phyloP scores from a whole-genome alignment of 2,888 invertebrate species.

The Metalampra italica region DNA sequence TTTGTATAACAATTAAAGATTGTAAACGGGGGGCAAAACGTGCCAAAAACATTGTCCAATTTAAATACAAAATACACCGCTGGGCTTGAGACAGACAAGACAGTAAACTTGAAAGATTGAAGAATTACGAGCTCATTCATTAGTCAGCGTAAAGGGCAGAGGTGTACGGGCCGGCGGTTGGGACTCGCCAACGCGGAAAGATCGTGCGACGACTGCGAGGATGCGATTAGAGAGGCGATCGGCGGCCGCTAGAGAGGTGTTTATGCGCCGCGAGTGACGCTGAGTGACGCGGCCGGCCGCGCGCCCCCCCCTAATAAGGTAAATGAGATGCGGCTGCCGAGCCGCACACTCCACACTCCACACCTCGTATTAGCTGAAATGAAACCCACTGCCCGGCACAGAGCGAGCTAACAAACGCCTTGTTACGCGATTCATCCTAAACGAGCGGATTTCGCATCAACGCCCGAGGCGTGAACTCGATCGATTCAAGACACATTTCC shows the following conservation, averaged over 20 bases:
- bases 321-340: constrained; percentile 57
- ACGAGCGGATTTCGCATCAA: constrained; percentile 21
- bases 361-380: constrained; percentile 47
- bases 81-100: neutral
- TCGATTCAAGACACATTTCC: neutral
- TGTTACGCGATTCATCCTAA: constrained; percentile 54
- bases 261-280: constrained; percentile 56
- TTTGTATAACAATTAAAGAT: too few relatives aligned
- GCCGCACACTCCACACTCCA: constrained; percentile 16
- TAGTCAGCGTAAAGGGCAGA: constrained; percentile 21
- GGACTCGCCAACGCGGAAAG: constrained; percentile 13
- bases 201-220: constrained; percentile 20
- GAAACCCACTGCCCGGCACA: constrained; percentile 26
- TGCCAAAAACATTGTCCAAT: too few relatives aligned
- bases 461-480: constrained; percentile 2
- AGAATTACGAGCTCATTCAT: constrained; percentile 18
- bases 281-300: constrained; percentile 64
- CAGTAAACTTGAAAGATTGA: constrained; percentile 8
- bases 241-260: constrained; percentile 54
- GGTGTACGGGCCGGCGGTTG: too few relatives aligned
- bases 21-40: too few relatives aligned
- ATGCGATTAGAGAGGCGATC: constrained; percentile 42
- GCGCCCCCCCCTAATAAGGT: constrained; percentile 59
- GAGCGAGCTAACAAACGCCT: constrained; percentile 51
- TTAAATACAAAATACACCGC: too few relatives aligned